phyloP scores from a whole-genome alignment of 2,797 vertebrate genomes.

The Tympanoctomys barrerae region DNA sequence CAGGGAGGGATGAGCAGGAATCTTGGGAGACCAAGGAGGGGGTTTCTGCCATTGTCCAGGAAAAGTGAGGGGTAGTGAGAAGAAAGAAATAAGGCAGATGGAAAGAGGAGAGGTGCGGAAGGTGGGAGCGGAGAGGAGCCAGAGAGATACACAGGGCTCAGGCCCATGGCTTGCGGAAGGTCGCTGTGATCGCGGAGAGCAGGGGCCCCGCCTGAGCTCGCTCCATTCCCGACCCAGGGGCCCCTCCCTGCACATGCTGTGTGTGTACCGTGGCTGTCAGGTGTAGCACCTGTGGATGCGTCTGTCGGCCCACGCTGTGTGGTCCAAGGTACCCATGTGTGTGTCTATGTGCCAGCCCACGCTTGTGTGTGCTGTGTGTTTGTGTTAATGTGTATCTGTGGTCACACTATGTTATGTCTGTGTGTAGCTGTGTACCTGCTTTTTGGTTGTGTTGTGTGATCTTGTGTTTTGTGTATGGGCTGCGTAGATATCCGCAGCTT shows the following conservation, averaged over 20 bases:
- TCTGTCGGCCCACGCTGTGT: background rate
- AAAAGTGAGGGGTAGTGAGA: no score
- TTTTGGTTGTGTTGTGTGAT: background rate
- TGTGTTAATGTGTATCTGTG: background rate
- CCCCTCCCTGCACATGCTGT: background rate
- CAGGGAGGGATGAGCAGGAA: background rate
- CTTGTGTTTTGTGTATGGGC: background rate
- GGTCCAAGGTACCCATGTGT: background rate
- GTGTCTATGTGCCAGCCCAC: background rate
- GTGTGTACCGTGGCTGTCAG: background rate
- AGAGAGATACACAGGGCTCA: no score
- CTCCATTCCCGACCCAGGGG: background rate
- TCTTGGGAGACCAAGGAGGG: background rate
- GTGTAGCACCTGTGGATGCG: background rate
- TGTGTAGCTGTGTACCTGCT: background rate
- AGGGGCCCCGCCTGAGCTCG: accelerated
- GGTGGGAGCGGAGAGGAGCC: no score
- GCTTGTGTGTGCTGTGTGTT: background rate
- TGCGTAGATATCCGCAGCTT: background rate
- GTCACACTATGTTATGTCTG: background rate
- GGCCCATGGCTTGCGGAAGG: background rate
- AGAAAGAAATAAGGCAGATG: no score
- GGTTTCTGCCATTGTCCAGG: background rate
- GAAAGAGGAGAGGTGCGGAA: background rate
- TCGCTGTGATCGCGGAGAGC: no score